Conservation (phyloP, 2,797 vertebrate genomes). For the Carcharodon carcharias region DNA sequence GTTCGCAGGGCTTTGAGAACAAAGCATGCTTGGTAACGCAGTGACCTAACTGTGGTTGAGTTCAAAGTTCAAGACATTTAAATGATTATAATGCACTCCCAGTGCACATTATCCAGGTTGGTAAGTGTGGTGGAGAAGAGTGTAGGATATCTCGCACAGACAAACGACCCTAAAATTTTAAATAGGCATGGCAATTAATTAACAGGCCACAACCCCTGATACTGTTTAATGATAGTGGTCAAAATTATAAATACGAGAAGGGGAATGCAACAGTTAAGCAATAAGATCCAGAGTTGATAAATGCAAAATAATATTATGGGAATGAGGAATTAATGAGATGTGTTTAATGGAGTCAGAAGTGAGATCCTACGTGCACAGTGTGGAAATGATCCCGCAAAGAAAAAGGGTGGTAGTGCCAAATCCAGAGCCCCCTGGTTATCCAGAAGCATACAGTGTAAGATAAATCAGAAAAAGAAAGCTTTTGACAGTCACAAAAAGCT, state of each 20-base stretch:
- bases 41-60: background rate
- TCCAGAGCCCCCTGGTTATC: too few species aligned
- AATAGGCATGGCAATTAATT: background rate
- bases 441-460: too few species aligned
- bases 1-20: background rate
- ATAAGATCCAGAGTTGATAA: background rate
- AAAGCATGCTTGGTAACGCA: background rate
- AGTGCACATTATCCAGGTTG: background rate
- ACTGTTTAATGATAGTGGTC: background rate
- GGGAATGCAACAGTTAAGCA: background rate
- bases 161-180: background rate
- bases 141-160: background rate
- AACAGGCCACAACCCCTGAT: background rate
- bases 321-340: background rate
- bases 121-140: background rate
- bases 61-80: background rate
- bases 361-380: too few species aligned
- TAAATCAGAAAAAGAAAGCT: too few species aligned
- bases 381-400: too few species aligned
- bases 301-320: background rate
- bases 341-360: background rate
- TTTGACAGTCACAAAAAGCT: too few species aligned
- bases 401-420: too few species aligned
- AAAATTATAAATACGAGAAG: background rate
- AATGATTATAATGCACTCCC: background rate